These are phyloP conservation scores for Drosophila lacicola DNA, from an alignment of 2,888 invertebrate genomes.

Conservation along the genomic window DNA sequence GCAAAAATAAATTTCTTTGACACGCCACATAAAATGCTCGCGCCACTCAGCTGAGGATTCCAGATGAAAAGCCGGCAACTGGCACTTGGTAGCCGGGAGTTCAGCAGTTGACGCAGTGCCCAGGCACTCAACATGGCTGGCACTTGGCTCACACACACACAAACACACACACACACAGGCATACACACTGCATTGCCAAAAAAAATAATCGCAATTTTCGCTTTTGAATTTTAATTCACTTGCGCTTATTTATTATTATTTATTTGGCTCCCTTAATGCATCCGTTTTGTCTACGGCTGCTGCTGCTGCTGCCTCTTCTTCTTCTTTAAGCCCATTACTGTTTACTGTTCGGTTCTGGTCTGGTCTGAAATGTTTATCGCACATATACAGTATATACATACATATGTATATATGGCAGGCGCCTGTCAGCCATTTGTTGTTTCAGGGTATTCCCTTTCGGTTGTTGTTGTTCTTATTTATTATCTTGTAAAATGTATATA, in stretches of 20 bases:
- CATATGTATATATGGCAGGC: slow-evolving; percentile 27
- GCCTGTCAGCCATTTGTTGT: slow-evolving; percentile 36
- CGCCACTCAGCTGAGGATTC: slow-evolving; percentile 21
- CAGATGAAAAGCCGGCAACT: slow-evolving; percentile 36
- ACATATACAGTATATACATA: slow-evolving; percentile 12
- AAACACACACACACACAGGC: not conserved
- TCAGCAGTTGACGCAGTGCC: no score
- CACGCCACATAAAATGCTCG: slow-evolving; percentile 63
- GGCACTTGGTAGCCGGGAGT: slow-evolving; percentile 20
- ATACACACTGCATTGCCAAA: slow-evolving; percentile 39
- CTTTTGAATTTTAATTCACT: slow-evolving; percentile 49
- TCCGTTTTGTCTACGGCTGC: slow-evolving; percentile 22
- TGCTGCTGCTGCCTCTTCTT: not conserved
- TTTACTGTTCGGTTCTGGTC: slow-evolving; percentile 27
- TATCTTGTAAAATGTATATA: slow-evolving; percentile 37
- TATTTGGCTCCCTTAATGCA: slow-evolving; percentile 58
- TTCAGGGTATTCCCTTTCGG: slow-evolving; percentile 14
- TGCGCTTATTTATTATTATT: slow-evolving; percentile 54
- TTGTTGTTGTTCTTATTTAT: slow-evolving; percentile 24
- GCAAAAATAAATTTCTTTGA: slow-evolving; percentile 67
- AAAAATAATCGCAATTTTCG: slow-evolving; percentile 23
- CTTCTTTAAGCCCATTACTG: slow-evolving; percentile 36
- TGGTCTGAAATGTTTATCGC: slow-evolving; percentile 52
- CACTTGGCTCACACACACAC: slow-evolving; percentile 24
- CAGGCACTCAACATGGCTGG: slow-evolving; percentile 13